phyloP scores from a whole-genome alignment of 1,140 invertebrate genomes.

The Phenacoccus solenopsis region DNA sequence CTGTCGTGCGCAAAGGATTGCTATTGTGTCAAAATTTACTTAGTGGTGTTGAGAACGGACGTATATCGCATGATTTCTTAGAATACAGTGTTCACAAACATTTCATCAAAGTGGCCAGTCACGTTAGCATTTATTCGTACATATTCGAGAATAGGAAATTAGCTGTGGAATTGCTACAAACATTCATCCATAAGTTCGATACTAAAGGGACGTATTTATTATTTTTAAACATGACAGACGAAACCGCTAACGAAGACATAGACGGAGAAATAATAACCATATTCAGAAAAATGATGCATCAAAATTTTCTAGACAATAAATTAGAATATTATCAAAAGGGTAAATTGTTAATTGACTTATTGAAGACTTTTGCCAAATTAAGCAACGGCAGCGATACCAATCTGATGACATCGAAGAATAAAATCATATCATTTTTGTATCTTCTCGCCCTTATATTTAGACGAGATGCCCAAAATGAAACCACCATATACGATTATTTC shows the following conservation, averaged over 20 bases:
- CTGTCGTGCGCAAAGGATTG: background rate
- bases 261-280: background rate
- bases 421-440: background rate
- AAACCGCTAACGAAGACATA: background rate
- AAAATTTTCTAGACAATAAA: background rate
- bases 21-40: background rate
- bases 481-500: background rate
- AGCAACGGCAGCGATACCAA: background rate
- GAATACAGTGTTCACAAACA: background rate
- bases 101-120: background rate
- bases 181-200: background rate
- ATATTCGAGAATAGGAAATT: slow-evolving; percentile 5
- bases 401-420: background rate
- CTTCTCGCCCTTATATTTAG: background rate
- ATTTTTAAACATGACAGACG: background rate
- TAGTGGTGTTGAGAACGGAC: background rate
- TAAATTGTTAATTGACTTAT: background rate
- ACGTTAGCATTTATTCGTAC: background rate
- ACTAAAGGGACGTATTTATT: background rate
- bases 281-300: background rate
- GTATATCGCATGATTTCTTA: background rate
- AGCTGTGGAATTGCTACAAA: background rate
- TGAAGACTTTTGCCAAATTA: background rate
- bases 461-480: background rate
- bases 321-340: background rate